phyloP scores from a whole-genome alignment of 2,888 invertebrate genomes.

The Creontiades dilutus region DNA sequence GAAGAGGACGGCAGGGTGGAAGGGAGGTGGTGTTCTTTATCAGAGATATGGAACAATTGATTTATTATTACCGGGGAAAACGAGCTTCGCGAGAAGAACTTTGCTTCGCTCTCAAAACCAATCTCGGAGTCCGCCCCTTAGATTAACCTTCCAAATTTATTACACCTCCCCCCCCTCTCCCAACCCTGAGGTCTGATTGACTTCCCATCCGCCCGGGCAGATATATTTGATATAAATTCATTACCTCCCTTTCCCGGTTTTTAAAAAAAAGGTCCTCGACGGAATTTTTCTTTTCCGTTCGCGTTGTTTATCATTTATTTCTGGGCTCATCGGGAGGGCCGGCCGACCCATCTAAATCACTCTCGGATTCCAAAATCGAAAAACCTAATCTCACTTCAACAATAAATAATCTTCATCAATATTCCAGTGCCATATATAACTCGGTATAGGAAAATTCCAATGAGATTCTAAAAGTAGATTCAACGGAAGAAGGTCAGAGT shows the following conservation, averaged over 20 bases:
- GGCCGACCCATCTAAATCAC: conserved; percentile 33
- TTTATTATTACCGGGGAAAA: conserved; percentile 56
- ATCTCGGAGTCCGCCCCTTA: conserved; percentile 70
- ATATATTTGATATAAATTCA: conserved; percentile 71
- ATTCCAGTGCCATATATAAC: conserved; percentile 39
- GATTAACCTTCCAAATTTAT: conserved; percentile 69
- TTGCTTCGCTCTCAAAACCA: conserved; percentile 59
- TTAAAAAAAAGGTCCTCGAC: neutral
- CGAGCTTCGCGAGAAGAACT: conserved; percentile 34
- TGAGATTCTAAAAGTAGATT: neutral
- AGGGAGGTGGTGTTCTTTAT: conserved; percentile 45
- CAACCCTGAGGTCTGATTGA: conserved; percentile 46
- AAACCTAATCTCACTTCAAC: conserved; percentile 33
- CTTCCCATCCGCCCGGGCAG: conserved; percentile 21
- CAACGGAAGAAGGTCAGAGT: neutral
- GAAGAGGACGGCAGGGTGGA: neutral
- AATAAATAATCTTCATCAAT: conserved; percentile 24
- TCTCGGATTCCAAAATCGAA: conserved; percentile 35
- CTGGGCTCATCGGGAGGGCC: neutral
- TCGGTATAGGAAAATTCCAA: neutral
- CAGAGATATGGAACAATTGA: conserved; percentile 69
- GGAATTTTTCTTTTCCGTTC: neutral
- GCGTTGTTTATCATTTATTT: conserved; percentile 25
- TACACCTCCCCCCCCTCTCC: conserved; percentile 30
- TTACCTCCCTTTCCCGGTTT: conserved; percentile 33